Evolutionary conservation across 2,113 vertebrate species (phyloP).

Genomic region (Thunnus thynnus): DNA sequence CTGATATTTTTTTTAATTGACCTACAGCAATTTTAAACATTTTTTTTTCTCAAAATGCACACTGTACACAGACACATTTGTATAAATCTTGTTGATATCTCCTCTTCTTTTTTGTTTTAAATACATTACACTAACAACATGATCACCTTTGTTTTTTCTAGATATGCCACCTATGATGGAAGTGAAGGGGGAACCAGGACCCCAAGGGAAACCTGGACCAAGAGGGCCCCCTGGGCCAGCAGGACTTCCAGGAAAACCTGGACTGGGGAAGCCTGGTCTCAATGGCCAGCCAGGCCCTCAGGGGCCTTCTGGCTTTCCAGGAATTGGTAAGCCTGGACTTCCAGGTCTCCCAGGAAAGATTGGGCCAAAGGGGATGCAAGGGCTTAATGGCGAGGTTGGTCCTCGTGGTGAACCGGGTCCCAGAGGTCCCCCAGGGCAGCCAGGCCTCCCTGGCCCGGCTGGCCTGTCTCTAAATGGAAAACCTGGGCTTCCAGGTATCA

Average conservation of each 20-base stretch:
- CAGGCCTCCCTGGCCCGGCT: conserved; percentile 94
- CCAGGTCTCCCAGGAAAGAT: conserved; percentile 94
- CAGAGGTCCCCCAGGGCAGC: conserved; percentile 90
- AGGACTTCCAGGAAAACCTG: conserved; percentile 94
- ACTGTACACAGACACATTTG: background rate
- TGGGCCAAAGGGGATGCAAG: conserved; percentile 90
- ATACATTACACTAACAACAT: background rate
- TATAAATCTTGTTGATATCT: background rate
- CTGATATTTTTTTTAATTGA: background rate
- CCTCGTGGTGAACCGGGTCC: conserved; percentile 91
- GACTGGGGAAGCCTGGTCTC: conserved; percentile 93
- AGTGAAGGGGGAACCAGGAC: conserved; percentile 96
- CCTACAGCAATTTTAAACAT: background rate
- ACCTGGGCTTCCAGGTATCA: conserved; percentile 91
- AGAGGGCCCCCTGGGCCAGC: conserved; percentile 91
- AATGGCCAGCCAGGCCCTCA: conserved; percentile 93
- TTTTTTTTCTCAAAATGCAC: background rate
- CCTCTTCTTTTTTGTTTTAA: background rate
- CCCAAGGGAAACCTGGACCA: conserved; percentile 93
- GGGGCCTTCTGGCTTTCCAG: conserved; percentile 92
- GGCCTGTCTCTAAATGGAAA: conserved; percentile 96
- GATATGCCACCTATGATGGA: conserved; percentile 93
- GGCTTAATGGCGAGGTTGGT: conserved; percentile 88
- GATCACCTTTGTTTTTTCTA: conserved; percentile 76
- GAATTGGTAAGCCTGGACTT: conserved; percentile 94